Evolutionary conservation across 2,113 vertebrate species (phyloP).

Genomic region (Recurvirostra avosetta): DNA sequence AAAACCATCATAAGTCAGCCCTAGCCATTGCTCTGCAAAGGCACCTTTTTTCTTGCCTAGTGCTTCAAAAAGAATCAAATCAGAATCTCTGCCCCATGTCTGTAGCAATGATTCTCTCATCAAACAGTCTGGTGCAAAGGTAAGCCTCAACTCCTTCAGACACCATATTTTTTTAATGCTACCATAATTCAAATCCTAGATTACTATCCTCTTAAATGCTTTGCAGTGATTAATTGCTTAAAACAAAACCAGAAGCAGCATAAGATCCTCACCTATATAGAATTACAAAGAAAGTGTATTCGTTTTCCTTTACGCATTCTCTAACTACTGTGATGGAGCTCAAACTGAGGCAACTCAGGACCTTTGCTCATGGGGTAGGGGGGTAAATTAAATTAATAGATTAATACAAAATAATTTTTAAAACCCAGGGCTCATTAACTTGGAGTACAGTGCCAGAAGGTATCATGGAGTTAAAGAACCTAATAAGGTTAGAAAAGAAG

Average conservation of each 20-base stretch:
- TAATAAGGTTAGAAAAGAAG: conserved; percentile 38
- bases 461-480: conserved; percentile 36
- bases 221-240: conserved; percentile 6
- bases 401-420: conserved; percentile 29
- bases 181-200: conserved; percentile 23
- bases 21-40: not conserved
- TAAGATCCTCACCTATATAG: not conserved
- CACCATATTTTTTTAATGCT: not conserved
- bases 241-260: conserved; percentile 1
- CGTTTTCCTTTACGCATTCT: not conserved
- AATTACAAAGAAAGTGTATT: not conserved
- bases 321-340: not conserved
- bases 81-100: not conserved
- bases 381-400: conserved; percentile 17
- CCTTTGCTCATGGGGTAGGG: not conserved
- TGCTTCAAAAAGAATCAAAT: not conserved
- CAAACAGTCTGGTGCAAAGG: not conserved
- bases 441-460: conserved; percentile 7
- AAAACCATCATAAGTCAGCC: not conserved
- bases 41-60: not conserved
- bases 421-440: conserved; percentile 4
- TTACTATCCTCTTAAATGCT: conserved; percentile 5
- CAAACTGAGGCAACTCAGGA: not conserved
- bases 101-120: not conserved
- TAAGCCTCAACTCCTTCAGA: not conserved